Evolutionary conservation across 1,140 invertebrate species (phyloP), one percentile per base, ranked within the genome.

Genomic region (Tetragonula clypearis): DNA sequence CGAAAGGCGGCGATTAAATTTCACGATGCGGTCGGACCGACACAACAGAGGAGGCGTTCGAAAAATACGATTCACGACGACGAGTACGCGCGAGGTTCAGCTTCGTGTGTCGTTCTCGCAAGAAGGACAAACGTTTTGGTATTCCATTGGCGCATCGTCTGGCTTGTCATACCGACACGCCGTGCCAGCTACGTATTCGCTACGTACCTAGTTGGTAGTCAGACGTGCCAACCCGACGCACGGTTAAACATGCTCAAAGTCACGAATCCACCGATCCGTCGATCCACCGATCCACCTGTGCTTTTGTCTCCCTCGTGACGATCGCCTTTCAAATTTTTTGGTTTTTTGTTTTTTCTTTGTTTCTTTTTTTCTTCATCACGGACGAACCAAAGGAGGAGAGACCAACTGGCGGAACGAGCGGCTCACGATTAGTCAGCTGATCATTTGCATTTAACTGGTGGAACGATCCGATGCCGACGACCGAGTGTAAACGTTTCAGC

Each of bases 161-260:
- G 88, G 88, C 83, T 92, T 90, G 88, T 92, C 90, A 92, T 91
- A 91, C 92, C 91, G 88, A 92, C 91, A 91, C 89, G 89, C 91
- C 88, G 74, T 21, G 35, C 23, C n/a, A 49, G 41, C n/a, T 53
- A 78, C 60, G 71, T 85, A 55, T 83, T 69, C 30, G 79, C 75
- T 84, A 82, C 78, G 84, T 90, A 49, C 41, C 41, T 49, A 90
- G 76, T 90, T 93, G 92, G 90, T 90, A 92, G 82, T 85, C 91
- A 92, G 91, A 90, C 88, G 87, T 92, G 91, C 86, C 89, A 79
- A 86, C 81, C 79, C 26, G 30, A 35, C 87, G 78, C 65, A 89
- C 89, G 86, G 82, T 82, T 92, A 90, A 90, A 90, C 88, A 88
- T 93, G 87, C 87, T 91, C 88, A 85, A 84, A 88, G 79, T 74